phyloP scores from a whole-genome alignment of 2,888 invertebrate species.

The Scrobipalpa atriplicella region DNA sequence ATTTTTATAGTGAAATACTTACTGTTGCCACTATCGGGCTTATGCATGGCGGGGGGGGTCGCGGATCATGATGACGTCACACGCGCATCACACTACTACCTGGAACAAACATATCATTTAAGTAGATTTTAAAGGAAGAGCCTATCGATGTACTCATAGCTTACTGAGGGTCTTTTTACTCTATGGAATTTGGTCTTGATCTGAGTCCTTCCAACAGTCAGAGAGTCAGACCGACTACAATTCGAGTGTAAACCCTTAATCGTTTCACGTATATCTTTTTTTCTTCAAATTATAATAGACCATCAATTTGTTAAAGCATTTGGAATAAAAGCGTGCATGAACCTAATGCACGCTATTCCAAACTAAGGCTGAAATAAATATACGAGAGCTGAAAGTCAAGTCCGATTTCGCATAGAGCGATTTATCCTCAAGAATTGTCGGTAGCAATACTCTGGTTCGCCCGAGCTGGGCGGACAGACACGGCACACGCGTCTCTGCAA shows the following conservation, averaged over 20 bases:
- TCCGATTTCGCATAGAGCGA: conserved; percentile 13
- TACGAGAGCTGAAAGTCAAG: conserved; percentile 7
- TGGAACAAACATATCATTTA: too few species aligned
- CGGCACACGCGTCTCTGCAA: conserved; percentile 60
- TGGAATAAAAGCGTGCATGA: neutral
- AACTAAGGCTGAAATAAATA: conserved; percentile 9
- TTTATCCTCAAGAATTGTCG: conserved; percentile 31
- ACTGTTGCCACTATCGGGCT: conserved; percentile 74
- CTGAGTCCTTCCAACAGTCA: too few species aligned
- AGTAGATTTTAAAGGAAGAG: too few species aligned
- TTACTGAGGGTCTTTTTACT: too few species aligned
- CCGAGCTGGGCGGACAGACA: conserved; percentile 45
- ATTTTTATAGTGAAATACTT: conserved; percentile 47
- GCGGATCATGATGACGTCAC: conserved; percentile 77
- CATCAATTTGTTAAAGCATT: neutral
- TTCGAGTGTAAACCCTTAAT: too few species aligned
- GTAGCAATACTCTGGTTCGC: conserved; percentile 41
- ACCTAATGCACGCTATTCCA: neutral
- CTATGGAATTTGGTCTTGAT: too few species aligned
- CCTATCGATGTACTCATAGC: too few species aligned
- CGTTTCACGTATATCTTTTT: too few species aligned
- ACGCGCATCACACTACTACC: conserved; percentile 63
- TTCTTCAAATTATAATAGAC: neutral
- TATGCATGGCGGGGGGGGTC: conserved; percentile 81
- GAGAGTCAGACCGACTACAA: too few species aligned